These are phyloP conservation scores for Manduca sexta DNA, from an alignment of 1,140 invertebrate genomes.

Conservation along the genomic window DNA sequence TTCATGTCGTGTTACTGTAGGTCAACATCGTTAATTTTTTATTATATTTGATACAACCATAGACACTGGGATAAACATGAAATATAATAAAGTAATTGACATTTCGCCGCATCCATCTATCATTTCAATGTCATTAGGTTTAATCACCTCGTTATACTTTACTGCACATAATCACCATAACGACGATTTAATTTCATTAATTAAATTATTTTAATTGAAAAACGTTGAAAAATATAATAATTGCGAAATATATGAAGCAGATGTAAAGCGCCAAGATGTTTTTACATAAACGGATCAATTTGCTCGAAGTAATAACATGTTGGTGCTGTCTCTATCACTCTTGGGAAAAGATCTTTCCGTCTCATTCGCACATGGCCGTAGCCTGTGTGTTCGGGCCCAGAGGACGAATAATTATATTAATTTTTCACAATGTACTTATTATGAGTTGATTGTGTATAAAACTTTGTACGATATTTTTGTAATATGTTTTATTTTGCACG, in stretches of 20 bases:
- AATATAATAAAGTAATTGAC: neutral
- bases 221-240: neutral
- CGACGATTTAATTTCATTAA: too few relatives aligned
- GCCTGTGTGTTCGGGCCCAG: constrained; percentile 15
- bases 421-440: constrained; percentile 46
- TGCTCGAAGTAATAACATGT: constrained; percentile 47
- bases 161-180: too few relatives aligned
- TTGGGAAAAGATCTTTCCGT: constrained; percentile 11
- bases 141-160: too few relatives aligned
- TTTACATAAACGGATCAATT: constrained; percentile 55
- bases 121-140: too few relatives aligned
- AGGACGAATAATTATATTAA: constrained; percentile 56
- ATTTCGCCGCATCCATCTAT: neutral
- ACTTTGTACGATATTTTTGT: neutral
- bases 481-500: neutral
- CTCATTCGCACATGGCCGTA: constrained; percentile 20
- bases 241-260: constrained; percentile 22
- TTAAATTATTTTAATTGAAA: neutral
- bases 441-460: constrained; percentile 33
- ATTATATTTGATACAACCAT: too few relatives aligned
- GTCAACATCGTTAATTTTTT: too few relatives aligned
- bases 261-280: constrained; percentile 35
- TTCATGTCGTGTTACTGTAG: too few relatives aligned
- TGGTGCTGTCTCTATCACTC: constrained; percentile 4
- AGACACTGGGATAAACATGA: neutral